Evolutionary conservation across 2,888 invertebrate genomes (phyloP), one percentile per base, ranked within the genome.

Genomic region (Caenorhabditis zanzibari): DNA sequence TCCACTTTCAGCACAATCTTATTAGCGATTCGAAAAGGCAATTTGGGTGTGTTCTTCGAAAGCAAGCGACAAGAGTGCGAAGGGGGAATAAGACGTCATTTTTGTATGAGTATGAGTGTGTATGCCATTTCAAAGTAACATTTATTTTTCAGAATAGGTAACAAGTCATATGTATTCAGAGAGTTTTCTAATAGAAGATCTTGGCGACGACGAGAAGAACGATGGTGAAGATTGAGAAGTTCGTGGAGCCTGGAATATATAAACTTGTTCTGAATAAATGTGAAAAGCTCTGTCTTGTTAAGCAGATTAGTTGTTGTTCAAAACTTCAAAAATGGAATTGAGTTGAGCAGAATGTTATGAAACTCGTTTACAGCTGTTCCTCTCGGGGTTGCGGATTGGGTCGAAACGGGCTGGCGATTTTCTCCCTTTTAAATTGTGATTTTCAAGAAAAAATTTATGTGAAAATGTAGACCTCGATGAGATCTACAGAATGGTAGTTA

Each of bases 1-100:
- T 47, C 59, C 47, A 72, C 63, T 79, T 74, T 59, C 79, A 74
- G 47, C 49, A 58, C 84, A 80, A 80, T 80, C 83, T 71, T 84
- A 75, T 81, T 80, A 81, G 72, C 73, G 73, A 69, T 47, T 58
- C 38, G 59, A 52, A 68, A 66, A 61, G 63, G 24, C 24, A 75
- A 61, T 52, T 68, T 61, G 79, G 79, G 79, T 79, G 79, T 79
- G 79, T 79, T 79, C 79, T 54, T 54, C 24, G 22, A 54, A 71
- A 35, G 56, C 44, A 26, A 1, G n/a, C n/a, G 26, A 56, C 32
- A 32, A 77, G 63, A 69, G 75, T 75, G 66, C 75, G 74, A 61
- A 61, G 47, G 26, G 26, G 24, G 52, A 63, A 19, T 9, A 35
- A 75, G 26, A 76, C 76, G 76, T 76, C 76, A 76, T 68, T 58